Percentiles rank a stretch among this genome's conserved stretches.
phyloP scores from a whole-genome alignment of 2,888 invertebrate species.

The Arge pagana region DNA sequence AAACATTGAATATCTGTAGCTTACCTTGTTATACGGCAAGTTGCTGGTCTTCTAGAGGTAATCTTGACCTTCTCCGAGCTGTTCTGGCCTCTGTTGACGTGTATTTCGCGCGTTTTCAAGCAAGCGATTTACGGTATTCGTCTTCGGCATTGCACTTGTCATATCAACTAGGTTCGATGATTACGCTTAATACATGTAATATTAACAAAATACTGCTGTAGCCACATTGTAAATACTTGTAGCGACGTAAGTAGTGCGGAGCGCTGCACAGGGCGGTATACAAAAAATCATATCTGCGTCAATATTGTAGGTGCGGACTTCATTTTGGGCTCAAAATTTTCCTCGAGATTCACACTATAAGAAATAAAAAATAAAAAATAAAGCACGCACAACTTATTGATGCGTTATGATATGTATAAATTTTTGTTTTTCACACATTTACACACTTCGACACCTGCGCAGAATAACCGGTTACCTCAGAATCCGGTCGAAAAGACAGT shows the following conservation, averaged over 20 bases:
- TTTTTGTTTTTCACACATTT: too few relatives aligned
- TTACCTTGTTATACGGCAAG: background rate
- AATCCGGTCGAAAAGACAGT: too few relatives aligned
- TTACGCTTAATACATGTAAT: background rate
- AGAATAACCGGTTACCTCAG: too few relatives aligned
- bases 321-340: too few relatives aligned
- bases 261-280: too few relatives aligned
- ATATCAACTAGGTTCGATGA: slow-evolving; percentile 5
- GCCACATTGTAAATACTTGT: background rate
- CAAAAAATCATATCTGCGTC: too few relatives aligned
- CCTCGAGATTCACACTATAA: too few relatives aligned
- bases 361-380: too few relatives aligned
- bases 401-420: too few relatives aligned
- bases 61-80: slow-evolving; percentile 3
- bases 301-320: too few relatives aligned
- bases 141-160: background rate
- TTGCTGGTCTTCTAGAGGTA: background rate
- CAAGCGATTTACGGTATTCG: slow-evolving; percentile 3
- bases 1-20: background rate
- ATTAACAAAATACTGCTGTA: background rate
- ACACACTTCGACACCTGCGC: too few relatives aligned
- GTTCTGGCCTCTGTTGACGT: slow-evolving; percentile 6
- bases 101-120: background rate
- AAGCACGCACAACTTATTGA: too few relatives aligned
- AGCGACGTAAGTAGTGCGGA: background rate